Base-by-base conservation (phyloP, 2,888 invertebrate species). In the Pasiphila rectangulata region DNA sequence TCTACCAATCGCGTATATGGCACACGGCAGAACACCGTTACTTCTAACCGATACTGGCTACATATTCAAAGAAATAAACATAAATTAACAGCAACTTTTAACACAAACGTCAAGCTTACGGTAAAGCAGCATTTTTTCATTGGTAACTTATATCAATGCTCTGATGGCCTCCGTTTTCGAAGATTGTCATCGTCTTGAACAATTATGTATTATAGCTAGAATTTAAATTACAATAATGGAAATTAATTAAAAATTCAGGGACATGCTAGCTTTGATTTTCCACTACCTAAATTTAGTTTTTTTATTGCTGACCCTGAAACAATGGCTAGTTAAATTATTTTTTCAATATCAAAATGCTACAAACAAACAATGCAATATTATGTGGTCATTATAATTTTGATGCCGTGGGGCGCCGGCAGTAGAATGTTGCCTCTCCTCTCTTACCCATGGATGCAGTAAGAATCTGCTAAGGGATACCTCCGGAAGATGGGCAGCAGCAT, bases 21-120 rank as follows among this genome's bases (percentile, higher is more conserved):
- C 75, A 75, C 74, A 74, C 70, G 72, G 76, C 75, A 69, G 74
- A 75, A 69, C 72, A 80, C 87, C 81, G 87, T 86, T 86, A 84
- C 71, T 74, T 62, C 69, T 78, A 79, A 79, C 82, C 72, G 75
- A 76, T 75, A 66, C 68, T 64, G 69, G 67, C 57, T 75, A 72
- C 71, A 67, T 69, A 72, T 70, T 67, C 63, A 64, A 66, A 65
- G 55, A 64, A 64, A 56, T 59, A 58, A 46, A 61, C 58, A 57
- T 55, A 54, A 56, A 52, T 53, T 63, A 66, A 65, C 43, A 39
- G 41, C 45, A 48, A 43, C 43, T 42, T 46, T 43, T 51, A 43
- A 46, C 46, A 51, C 36, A 50, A 50, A 50, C 41, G 37, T 45
- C 41, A 32, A 20, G 45, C 37, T 50, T 50, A 50, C 50, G 50